Evolutionary conservation across 1,140 invertebrate species (phyloP), one percentile per base, ranked within the genome.

Genomic region (Drosophila rhopaloa): DNA sequence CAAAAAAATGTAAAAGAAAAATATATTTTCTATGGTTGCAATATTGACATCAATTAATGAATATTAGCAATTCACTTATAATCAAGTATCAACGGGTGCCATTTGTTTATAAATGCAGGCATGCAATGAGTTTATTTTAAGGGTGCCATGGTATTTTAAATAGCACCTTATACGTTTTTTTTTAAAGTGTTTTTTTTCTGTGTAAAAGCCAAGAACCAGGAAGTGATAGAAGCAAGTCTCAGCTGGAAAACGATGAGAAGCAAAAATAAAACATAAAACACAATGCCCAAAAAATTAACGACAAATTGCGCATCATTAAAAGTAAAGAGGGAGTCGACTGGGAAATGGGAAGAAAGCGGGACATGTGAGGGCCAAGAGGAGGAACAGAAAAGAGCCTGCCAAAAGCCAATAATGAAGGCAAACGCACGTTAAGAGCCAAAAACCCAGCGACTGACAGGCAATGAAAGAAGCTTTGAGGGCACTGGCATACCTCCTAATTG

Each of bases 291-390:
- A 73, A 72, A 86, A 86, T 86, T 88, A 86, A 86, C 82, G 82
- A 86, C 82, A 86, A 86, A 86, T 86, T 86, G 78, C 75, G 83
- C 82, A 82, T 86, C 82, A 88, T 86, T 86, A 88, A 86, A 81
- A 79, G 79, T 80, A 53, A 77, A 72, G 76, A 74, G 47, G 43
- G 35, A 38, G 53, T 29, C 19, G 46, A 41, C 35, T 46, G 11
- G 29, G 41, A n/a, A 56, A 16, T 10, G 29, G 29, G n/a, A 55
- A 46, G 51, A n/a, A 11, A 32, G 13, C 16, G 46, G 58, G 44
- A 35, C 24, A 29, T 35, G 10, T 35, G 27, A 35, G 2, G 32
- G 35, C 11, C 19, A 29, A n/a, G 24, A 19, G 38, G 32, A 38
- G 29, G 16, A n/a, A 6, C 24, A 41, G 10, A 14, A 13, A 55